Evolutionary conservation across 1,140 invertebrate species (phyloP).

Genomic region (Tetraneura akinire): DNA sequence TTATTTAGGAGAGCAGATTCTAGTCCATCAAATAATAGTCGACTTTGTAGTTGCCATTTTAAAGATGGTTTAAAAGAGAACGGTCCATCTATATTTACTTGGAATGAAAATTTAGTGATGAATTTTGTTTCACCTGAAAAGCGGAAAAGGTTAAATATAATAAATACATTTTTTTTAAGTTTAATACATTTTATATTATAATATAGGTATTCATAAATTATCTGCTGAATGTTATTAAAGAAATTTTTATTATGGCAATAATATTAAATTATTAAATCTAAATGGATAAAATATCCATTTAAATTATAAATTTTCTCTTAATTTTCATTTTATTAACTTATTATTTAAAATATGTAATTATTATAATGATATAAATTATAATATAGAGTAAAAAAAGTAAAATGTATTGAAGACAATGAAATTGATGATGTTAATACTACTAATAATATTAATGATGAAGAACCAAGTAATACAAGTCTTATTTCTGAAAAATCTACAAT

Average conservation of each 20-base stretch:
- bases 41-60: too few relatives aligned
- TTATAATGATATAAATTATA: not conserved
- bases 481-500: too few relatives aligned
- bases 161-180: not conserved
- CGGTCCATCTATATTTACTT: too few relatives aligned
- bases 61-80: too few relatives aligned
- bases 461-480: not conserved
- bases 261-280: not conserved
- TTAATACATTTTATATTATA: too few relatives aligned
- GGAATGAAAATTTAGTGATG: not conserved
- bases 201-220: too few relatives aligned
- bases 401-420: not conserved
- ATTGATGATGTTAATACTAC: not conserved
- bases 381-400: not conserved
- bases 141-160: too few relatives aligned
- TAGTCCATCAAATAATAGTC: not conserved
- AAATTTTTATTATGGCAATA: not conserved
- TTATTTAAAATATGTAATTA: not conserved
- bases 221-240: too few relatives aligned
- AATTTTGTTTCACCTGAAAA: too few relatives aligned
- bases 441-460: not conserved
- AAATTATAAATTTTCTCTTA: too few relatives aligned
- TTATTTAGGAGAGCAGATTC: not conserved
- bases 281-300: too few relatives aligned
- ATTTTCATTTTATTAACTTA: not conserved